Percentiles rank a stretch among this genome's conserved stretches.
Evolutionary conservation across 2,113 vertebrate species (phyloP).

Genomic region (Coptodon rendalli): DNA sequence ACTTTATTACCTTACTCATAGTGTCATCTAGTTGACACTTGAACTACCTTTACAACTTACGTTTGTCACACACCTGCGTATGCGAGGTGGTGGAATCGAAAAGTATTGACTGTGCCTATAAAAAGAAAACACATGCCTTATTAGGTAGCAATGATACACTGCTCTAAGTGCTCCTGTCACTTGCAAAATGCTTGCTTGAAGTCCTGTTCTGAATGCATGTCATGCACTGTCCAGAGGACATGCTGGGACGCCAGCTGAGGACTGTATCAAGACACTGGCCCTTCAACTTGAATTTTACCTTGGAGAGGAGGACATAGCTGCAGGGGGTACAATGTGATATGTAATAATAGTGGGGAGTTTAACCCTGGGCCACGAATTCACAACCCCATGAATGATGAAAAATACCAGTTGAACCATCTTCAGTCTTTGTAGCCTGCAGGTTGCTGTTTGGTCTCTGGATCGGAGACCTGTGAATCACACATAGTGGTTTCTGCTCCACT

Average conservation of each 20-base stretch:
- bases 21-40: background rate
- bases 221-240: background rate
- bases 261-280: background rate
- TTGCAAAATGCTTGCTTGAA: background rate
- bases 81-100: background rate
- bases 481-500: background rate
- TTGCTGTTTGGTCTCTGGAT: background rate
- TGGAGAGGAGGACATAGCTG: background rate
- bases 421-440: background rate
- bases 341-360: background rate
- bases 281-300: background rate
- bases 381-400: background rate
- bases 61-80: background rate
- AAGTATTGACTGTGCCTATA: background rate
- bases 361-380: accelerated
- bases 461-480: background rate
- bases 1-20: background rate
- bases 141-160: background rate
- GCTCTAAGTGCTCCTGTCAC: background rate
- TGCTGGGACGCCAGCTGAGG: background rate
- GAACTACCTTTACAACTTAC: background rate
- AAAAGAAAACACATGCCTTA: background rate
- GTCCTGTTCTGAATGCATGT: background rate
- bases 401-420: background rate
- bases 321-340: background rate